Conservation (phyloP, 1,140 invertebrate species). For the Mercenaria mercenaria region DNA sequence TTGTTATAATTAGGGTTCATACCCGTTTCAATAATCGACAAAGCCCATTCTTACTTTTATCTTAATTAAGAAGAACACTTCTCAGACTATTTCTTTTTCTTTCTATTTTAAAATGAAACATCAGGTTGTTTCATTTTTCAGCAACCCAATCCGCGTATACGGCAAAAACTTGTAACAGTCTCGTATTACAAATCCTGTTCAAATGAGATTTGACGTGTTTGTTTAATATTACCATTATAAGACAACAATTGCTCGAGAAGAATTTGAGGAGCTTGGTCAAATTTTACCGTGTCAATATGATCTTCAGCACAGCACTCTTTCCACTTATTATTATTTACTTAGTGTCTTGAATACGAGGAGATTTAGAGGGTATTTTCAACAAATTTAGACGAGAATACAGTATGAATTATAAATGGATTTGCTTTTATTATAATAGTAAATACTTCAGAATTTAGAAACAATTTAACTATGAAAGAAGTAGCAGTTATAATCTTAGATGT, state of each 20-base stretch:
- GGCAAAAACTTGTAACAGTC: conserved; percentile 6
- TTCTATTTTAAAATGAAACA: too few relatives aligned
- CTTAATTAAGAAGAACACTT: too few relatives aligned
- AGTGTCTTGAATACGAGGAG: background rate
- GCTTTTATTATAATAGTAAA: background rate
- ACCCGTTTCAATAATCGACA: too few relatives aligned
- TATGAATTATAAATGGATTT: background rate
- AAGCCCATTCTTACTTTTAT: too few relatives aligned
- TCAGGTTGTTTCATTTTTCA: too few relatives aligned
- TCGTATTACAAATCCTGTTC: conserved; percentile 23
- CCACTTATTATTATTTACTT: conserved; percentile 7
- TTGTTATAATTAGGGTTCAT: too few relatives aligned
- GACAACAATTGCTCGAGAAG: conserved; percentile 17
- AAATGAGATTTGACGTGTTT: conserved; percentile 58
- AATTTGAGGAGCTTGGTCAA: conserved; percentile 15
- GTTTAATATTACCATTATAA: conserved; percentile 53
- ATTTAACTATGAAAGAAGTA: background rate
- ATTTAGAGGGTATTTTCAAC: conserved; percentile 11
- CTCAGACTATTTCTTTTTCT: too few relatives aligned
- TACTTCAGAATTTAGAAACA: background rate
- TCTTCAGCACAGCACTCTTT: background rate
- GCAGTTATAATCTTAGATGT: too few relatives aligned
- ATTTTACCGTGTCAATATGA: conserved; percentile 31
- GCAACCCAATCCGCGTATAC: background rate
- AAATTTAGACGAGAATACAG: background rate